These are phyloP conservation scores for Zeus faber DNA, from an alignment of 2,113 vertebrate genomes.

Conservation along the genomic window DNA sequence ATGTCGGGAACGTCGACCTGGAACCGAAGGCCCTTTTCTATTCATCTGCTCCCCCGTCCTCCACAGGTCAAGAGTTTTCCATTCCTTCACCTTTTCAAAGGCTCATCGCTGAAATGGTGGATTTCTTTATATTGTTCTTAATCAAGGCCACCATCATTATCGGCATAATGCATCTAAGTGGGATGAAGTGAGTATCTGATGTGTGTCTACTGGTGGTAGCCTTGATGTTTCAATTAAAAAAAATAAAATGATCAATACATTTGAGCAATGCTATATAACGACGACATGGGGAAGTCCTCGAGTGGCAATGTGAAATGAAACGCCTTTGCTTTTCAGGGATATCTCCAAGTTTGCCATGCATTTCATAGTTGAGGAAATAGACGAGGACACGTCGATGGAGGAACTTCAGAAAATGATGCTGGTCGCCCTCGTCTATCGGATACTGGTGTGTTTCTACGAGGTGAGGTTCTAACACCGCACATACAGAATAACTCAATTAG, in stretches of 20 bases:
- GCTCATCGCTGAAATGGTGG: conserved; percentile 97
- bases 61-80: conserved; percentile 86
- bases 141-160: conserved; percentile 96
- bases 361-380: conserved; percentile 98
- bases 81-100: conserved; percentile 94
- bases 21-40: no score
- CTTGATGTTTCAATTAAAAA: background rate
- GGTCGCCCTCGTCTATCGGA: conserved; percentile 93
- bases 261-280: background rate
- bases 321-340: conserved; percentile 75
- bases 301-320: background rate
- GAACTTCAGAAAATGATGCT: conserved; percentile 99
- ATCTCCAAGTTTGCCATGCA: conserved; percentile 98
- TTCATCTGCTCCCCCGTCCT: no score
- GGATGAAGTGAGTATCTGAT: conserved; percentile 92
- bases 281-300: no score
- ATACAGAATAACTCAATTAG: no score
- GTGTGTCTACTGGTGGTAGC: background rate
- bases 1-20: no score
- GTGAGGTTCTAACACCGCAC: conserved; percentile 75
- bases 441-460: conserved; percentile 98
- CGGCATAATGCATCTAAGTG: conserved; percentile 95
- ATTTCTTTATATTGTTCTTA: conserved; percentile 98
- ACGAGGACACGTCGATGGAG: conserved; percentile 98
- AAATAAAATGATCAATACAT: no score